A percentile compares a stretch with the other conserved stretches of the same genome.
phyloP scores from a whole-genome alignment of 1,140 invertebrate species.

The Drosophila simulans region DNA sequence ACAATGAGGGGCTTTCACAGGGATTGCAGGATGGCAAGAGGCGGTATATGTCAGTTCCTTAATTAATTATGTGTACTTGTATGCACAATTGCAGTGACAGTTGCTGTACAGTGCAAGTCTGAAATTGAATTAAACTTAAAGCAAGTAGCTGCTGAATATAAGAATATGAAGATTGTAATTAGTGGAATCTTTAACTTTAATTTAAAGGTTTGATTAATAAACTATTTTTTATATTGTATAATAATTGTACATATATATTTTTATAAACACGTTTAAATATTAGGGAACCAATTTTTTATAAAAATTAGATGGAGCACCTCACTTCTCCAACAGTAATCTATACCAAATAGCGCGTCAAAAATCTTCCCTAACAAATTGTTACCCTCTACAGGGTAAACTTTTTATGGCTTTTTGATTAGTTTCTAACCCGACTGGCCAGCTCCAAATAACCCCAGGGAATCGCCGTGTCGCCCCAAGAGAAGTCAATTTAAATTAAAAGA shows the following conservation, averaged over 20 bases:
- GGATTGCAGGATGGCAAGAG: conserved; percentile 11
- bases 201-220: too few relatives aligned
- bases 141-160: neutral
- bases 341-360: neutral
- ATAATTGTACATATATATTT: too few relatives aligned
- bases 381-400: conserved; percentile 46
- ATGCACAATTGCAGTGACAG: conserved; percentile 67
- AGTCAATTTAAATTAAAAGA: conserved; percentile 82
- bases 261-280: too few relatives aligned
- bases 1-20: conserved; percentile 14
- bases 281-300: neutral
- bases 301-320: neutral
- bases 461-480: conserved; percentile 13
- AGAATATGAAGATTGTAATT: neutral
- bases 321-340: neutral
- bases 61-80: conserved; percentile 79
- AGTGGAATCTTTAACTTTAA: neutral
- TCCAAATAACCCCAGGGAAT: conserved; percentile 41
- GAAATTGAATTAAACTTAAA: conserved; percentile 35
- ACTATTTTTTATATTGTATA: too few relatives aligned
- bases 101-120: conserved; percentile 39
- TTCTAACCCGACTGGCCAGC: conserved; percentile 39
- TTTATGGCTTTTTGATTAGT: conserved; percentile 84
- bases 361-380: conserved; percentile 20
- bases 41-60: conserved; percentile 65